A percentile compares a stretch with the other conserved stretches of the same genome.
Conservation (phyloP, 2,888 invertebrate genomes). For the Micoletzkya japonica region DNA sequence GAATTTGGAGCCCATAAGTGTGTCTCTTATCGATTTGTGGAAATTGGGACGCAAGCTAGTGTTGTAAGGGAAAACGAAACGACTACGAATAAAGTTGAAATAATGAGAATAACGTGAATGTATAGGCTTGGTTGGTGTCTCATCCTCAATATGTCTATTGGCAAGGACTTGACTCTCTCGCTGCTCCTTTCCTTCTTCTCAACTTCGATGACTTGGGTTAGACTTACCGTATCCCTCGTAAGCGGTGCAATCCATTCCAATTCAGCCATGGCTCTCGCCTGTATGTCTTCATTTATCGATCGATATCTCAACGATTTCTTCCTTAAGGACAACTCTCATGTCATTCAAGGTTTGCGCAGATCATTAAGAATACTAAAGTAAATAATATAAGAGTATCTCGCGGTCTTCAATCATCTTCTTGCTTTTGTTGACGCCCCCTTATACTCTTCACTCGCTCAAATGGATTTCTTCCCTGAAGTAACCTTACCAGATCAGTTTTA, state of each 20-base stretch:
- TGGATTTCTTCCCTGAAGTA: conserved; percentile 86
- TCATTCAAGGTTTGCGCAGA: conserved; percentile 89
- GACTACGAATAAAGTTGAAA: too few relatives aligned
- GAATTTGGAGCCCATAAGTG: too few relatives aligned
- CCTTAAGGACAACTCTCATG: conserved; percentile 89
- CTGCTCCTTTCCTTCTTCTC: conserved; percentile 92
- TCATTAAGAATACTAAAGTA: conserved; percentile 38
- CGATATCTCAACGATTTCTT: conserved; percentile 96
- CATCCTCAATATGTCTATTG: conserved; percentile 97
- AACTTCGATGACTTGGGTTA: conserved; percentile 95
- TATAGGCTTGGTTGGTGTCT: conserved; percentile 72
- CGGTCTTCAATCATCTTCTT: conserved; percentile 92
- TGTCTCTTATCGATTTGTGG: too few relatives aligned
- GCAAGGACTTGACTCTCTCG: conserved; percentile 97
- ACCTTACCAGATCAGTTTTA: conserved; percentile 49
- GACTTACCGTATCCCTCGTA: too few relatives aligned
- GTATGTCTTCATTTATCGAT: conserved; percentile 90
- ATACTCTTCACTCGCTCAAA: conserved; percentile 85
- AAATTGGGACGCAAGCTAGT: too few relatives aligned
- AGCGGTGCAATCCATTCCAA: neutral
- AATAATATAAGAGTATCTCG: conserved; percentile 90
- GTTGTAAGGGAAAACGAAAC: too few relatives aligned
- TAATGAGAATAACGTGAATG: neutral
- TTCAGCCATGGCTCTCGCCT: conserved; percentile 88
- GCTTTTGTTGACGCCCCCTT: conserved; percentile 91